These are phyloP conservation scores for Calliopum simillimum DNA, from an alignment of 2,888 invertebrate species.

Conservation along the genomic window DNA sequence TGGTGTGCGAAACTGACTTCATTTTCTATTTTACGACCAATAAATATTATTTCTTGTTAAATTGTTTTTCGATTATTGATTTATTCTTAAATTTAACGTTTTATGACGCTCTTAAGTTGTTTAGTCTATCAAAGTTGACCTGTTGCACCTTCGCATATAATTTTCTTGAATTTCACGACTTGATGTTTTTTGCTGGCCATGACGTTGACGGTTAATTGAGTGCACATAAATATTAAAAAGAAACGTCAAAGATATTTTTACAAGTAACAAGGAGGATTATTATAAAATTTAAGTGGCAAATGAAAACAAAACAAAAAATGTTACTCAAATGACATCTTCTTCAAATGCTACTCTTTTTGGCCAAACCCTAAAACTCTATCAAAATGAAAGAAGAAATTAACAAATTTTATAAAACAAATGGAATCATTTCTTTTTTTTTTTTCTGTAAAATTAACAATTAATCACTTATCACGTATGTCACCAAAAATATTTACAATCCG, in stretches of 20 bases:
- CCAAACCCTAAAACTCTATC: constrained; percentile 7
- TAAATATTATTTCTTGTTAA: no score
- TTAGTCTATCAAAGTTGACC: constrained; percentile 11
- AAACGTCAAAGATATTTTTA: constrained; percentile 1
- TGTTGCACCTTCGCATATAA: constrained; percentile 16
- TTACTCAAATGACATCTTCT: constrained; percentile 19
- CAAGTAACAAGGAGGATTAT: not conserved
- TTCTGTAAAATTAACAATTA: constrained; percentile 11
- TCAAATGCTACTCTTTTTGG: not conserved
- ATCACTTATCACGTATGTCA: constrained; percentile 35
- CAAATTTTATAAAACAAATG: not conserved
- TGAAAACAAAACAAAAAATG: not conserved
- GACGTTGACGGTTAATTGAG: constrained; percentile 2
- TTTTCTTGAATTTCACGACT: constrained; percentile 16
- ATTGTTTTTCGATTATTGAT: no score
- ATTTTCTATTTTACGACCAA: no score
- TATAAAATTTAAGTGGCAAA: not conserved
- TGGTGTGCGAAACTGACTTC: no score
- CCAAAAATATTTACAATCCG: constrained; percentile 12
- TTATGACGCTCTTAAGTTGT: not conserved
- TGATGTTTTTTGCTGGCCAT: not conserved
- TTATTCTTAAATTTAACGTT: no score
- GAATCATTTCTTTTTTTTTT: constrained; percentile 9
- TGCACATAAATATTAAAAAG: constrained; percentile 14
- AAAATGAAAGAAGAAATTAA: not conserved